These are phyloP conservation scores for Cyprinodon tularosa DNA, from an alignment of 2,113 vertebrate genomes.

Conservation along the genomic window DNA sequence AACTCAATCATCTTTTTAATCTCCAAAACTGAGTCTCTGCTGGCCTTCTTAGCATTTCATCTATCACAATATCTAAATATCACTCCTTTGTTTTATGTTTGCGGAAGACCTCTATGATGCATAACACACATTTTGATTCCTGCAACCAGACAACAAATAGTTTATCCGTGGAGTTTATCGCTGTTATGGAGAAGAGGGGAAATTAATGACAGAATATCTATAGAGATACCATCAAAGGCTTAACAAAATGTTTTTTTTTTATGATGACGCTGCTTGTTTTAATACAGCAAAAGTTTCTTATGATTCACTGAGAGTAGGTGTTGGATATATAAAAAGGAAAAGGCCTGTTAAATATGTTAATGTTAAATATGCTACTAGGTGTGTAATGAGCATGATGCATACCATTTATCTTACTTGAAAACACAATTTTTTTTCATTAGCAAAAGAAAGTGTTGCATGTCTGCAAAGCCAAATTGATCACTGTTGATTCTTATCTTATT, in stretches of 20 bases:
- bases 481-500: background rate
- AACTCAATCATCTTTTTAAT: slow-evolving; percentile 92
- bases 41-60: slow-evolving; percentile 82
- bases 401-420: background rate
- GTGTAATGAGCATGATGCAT: background rate
- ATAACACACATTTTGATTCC: background rate
- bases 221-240: background rate
- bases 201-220: background rate
- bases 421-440: background rate
- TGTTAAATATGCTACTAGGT: background rate
- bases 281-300: background rate
- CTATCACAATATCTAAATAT: slow-evolving; percentile 44
- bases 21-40: slow-evolving; percentile 95
- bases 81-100: background rate
- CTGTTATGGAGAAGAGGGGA: background rate
- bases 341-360: background rate
- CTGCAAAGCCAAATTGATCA: background rate
- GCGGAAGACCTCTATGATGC: background rate
- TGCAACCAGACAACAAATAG: background rate
- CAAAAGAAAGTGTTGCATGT: background rate
- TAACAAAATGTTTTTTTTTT: background rate
- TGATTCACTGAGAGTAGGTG: too few species aligned
- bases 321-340: background rate
- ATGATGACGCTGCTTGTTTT: background rate
- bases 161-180: too few species aligned